Evolutionary conservation across 2,113 vertebrate genomes (phyloP), one percentile per base, ranked within the genome.

Genomic region (Stegostoma tigrinum): DNA sequence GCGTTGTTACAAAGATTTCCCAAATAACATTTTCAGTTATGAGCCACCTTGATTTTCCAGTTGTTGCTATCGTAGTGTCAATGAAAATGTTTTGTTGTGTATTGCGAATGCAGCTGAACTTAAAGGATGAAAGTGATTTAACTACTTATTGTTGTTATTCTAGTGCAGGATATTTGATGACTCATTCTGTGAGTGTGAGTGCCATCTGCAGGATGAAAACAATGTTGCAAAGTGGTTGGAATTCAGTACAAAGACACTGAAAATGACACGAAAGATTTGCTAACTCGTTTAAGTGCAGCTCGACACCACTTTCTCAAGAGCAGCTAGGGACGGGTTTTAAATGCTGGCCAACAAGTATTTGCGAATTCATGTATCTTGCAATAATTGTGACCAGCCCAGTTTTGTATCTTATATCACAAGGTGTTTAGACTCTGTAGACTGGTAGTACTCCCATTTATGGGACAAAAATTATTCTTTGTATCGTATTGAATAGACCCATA

Each of bases 161-260:
- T 52, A 19, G n/a, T 72, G 24, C 45, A 70, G 42, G 10, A 72
- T 95, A 24, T 45, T 52, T 72, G 93, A 72, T 52, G 27, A 61
- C 68, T 95, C 94, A 72, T 95, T 95, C 67, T 95, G 45, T 70
- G 45, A 45, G 93, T 95, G 45, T 70, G 45, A 45, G 93, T 95
- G 94, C 94, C 94, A 95, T 27, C 94, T 95, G 42, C 42, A 52
- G 94, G 67, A 52, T 72, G 38, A 27, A 75, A 34, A 72, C 68
- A 5, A 68, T 45, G 66, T 75, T 95, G 94, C 68, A 70, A 94
- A 45, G 30, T 30, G 3, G 48, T 72, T 45, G 42, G 24, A 27
- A 27, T 95, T 45, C 72, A 42, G 24, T 95, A 12, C 24, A 27
- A 52, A 52, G 48, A 34, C 5, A n/a, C 30, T 48, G n/a, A 17